Evolutionary conservation across 2,888 invertebrate genomes (phyloP).

Genomic region (Megaustenia siamemsis): DNA sequence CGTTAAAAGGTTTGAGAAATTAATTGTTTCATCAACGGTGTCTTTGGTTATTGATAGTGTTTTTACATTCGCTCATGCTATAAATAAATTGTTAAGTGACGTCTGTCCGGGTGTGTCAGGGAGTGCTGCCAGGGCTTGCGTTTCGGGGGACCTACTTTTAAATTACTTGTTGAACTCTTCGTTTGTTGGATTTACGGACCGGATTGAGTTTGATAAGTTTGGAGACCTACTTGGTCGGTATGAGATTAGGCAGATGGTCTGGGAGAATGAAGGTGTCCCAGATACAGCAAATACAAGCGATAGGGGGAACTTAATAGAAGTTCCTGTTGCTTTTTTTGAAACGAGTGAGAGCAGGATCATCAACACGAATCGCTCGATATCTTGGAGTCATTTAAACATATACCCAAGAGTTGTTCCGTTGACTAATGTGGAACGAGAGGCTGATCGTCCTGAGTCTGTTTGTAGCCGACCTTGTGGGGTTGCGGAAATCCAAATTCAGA

Average conservation of each 20-base stretch:
- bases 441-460: conserved; percentile 49
- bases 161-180: conserved; percentile 43
- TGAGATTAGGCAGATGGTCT: conserved; percentile 47
- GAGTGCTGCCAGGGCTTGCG: conserved; percentile 31
- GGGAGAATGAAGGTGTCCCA: not conserved
- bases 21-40: conserved; percentile 36
- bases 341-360: not conserved
- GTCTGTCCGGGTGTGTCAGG: conserved; percentile 56
- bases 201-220: conserved; percentile 52
- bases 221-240: conserved; percentile 56
- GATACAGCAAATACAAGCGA: not conserved
- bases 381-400: conserved; percentile 45
- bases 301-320: conserved; percentile 8
- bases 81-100: conserved; percentile 61
- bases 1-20: not conserved
- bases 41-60: conserved; percentile 66
- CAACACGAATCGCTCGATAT: conserved; percentile 11
- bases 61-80: conserved; percentile 65
- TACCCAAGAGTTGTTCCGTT: not conserved
- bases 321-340: conserved; percentile 48
- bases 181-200: conserved; percentile 52
- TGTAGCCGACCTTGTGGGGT: conserved; percentile 62
- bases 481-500: conserved; percentile 59
- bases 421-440: conserved; percentile 26
- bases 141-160: conserved; percentile 48